Evolutionary conservation across 2,888 invertebrate species (phyloP).

Genomic region (Napeogenes sylphis): DNA sequence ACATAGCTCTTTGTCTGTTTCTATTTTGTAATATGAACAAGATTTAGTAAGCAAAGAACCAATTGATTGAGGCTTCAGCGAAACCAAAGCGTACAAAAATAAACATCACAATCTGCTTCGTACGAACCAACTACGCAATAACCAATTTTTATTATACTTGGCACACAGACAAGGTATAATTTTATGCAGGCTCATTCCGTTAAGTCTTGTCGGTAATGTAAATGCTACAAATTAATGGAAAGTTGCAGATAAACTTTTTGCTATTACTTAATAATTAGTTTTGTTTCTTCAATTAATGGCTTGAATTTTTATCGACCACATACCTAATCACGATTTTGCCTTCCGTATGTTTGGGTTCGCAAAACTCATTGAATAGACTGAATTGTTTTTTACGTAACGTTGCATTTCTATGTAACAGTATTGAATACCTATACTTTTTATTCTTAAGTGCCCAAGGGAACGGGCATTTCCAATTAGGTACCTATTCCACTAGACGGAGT

Average conservation of each 20-base stretch:
- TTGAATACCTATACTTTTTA: no score
- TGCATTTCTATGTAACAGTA: no score
- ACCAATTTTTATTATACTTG: slow-evolving; percentile 64
- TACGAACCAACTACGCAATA: slow-evolving; percentile 61
- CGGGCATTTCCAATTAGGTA: no score
- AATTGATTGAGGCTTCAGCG: slow-evolving; percentile 22
- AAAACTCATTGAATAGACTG: no score
- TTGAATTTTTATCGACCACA: no score
- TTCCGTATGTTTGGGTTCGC: no score
- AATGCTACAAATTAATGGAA: neutral
- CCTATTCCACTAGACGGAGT: no score
- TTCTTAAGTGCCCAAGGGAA: no score
- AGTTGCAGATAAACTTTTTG: neutral
- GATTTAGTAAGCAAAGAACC: slow-evolving; percentile 7
- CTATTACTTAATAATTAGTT: neutral
- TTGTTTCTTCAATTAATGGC: neutral
- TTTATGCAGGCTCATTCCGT: slow-evolving; percentile 42
- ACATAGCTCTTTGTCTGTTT: no score
- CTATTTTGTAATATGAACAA: neutral
- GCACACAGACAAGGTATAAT: slow-evolving; percentile 64
- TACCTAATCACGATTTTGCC: no score
- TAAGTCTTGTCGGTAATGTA: slow-evolving; percentile 1
- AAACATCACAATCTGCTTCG: slow-evolving; percentile 44
- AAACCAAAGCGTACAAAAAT: slow-evolving; percentile 39
- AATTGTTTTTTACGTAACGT: no score